Conservation (phyloP, 2,797 vertebrate genomes). For the Myotis findleyi region DNA sequence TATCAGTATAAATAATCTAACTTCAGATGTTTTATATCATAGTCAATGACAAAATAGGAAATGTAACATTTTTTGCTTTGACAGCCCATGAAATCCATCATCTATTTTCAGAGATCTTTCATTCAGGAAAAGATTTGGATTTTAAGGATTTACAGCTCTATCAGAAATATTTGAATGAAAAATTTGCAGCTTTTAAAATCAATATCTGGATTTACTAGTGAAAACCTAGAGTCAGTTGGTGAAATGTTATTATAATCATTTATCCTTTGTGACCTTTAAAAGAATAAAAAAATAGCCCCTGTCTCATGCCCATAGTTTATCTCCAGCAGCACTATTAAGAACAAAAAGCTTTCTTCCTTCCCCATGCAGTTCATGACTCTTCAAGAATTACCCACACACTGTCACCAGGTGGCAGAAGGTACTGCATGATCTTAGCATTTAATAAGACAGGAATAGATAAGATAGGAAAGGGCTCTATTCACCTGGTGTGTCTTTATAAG, state of each 20-base stretch:
- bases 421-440: constrained; percentile 57
- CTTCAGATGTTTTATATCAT: constrained; percentile 77
- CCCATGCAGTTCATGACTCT: not conserved
- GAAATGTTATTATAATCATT: constrained; percentile 72
- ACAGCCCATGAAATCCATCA: constrained; percentile 76
- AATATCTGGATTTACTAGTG: constrained; percentile 69
- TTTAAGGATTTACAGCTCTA: constrained; percentile 71
- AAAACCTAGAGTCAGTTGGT: constrained; percentile 56
- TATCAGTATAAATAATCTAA: constrained; percentile 81
- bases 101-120: constrained; percentile 72
- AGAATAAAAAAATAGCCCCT: constrained; percentile 63
- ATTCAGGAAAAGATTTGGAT: constrained; percentile 75
- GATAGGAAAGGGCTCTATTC: constrained; percentile 41
- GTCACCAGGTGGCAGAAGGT: constrained; percentile 3
- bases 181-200: constrained; percentile 73
- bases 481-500: constrained; percentile 14
- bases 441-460: constrained; percentile 20
- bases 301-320: constrained; percentile 61
- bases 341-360: not conserved
- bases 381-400: not conserved
- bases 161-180: constrained; percentile 78
- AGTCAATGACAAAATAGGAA: constrained; percentile 73
- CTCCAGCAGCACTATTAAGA: constrained; percentile 61
- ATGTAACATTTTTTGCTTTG: constrained; percentile 76
- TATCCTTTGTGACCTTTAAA: constrained; percentile 76